These are phyloP conservation scores for Bradypodion ventrale DNA, from an alignment of 2,797 vertebrate species.

Conservation along the genomic window DNA sequence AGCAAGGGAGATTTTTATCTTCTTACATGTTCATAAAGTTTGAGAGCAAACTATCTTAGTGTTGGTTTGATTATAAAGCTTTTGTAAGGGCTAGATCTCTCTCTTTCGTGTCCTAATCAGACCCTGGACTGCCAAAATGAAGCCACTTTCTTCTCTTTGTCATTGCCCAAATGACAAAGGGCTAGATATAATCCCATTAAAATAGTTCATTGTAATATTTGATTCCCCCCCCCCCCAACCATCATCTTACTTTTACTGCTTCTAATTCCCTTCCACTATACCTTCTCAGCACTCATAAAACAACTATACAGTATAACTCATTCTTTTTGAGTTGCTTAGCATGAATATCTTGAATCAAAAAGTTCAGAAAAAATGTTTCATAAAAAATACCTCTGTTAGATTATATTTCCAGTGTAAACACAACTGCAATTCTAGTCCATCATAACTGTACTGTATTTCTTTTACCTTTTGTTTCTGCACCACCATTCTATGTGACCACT, in stretches of 20 bases:
- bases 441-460: background rate
- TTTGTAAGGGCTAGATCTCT: no score
- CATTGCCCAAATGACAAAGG: no score
- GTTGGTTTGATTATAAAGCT: no score
- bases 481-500: background rate
- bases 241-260: background rate
- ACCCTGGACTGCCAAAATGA: no score
- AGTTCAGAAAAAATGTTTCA: background rate
- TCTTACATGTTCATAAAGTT: no score
- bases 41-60: no score
- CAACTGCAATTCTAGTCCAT: background rate
- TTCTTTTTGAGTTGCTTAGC: background rate
- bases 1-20: no score
- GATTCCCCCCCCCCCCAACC: background rate
- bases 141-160: no score
- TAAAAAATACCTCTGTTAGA: background rate
- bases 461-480: background rate
- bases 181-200: no score
- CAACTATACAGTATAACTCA: no score
- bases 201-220: no score
- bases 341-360: background rate
- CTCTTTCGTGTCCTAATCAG: no score
- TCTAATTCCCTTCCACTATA: background rate
- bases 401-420: background rate
- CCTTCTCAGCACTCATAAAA: background rate